Evolutionary conservation across 2,888 invertebrate species (phyloP), one percentile per base, ranked within the genome.

Genomic region (Netelia virgata): DNA sequence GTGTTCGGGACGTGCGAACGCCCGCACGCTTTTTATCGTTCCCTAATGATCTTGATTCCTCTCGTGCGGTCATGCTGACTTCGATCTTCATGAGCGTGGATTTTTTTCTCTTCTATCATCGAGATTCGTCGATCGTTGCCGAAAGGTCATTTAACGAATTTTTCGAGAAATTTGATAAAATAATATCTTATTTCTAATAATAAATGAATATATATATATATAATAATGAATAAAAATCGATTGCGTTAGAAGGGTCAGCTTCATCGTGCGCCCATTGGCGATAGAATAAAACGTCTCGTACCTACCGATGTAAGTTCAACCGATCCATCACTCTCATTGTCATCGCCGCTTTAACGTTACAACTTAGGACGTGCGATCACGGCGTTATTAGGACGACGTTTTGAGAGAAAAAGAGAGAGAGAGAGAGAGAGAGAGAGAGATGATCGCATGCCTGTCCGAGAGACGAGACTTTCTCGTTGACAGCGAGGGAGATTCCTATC

Each of bases 311-410:
- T 73, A 74, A 72, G 66, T 59, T 59, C 69, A 78, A 78, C 64
- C 85, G 76, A 85, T 85, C 85, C 75, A 85, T 85, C 85, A 85
- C 61, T 79, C 75, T 82, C 82, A 82, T 85, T 82, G 85, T 85
- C 85, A 76, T 85, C 82, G 75, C 68, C 64, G 66, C 43, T 76
- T 70, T 72, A 63, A 59, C 69, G 53, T 64, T 72, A 63, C 64
- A 47, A 14, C 36, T 53, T 64, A 36, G 57, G 53, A 72, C 50
- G 72, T 36, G 16, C 69, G 74, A 78, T 82, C 82, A 70, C 69
- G 43, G 69, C 73, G 70, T 84, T 84, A 84, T 84, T 84, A 72
- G 73, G 50, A 74, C 69, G 66, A 43, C 55, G 10, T 11, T 53
- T 75, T 16, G 66, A 57, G 66, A 76, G 18, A 41, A 36, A 43